These are phyloP conservation scores for Callorhinus ursinus DNA, from an alignment of 2,113 vertebrate species.

Conservation along the genomic window DNA sequence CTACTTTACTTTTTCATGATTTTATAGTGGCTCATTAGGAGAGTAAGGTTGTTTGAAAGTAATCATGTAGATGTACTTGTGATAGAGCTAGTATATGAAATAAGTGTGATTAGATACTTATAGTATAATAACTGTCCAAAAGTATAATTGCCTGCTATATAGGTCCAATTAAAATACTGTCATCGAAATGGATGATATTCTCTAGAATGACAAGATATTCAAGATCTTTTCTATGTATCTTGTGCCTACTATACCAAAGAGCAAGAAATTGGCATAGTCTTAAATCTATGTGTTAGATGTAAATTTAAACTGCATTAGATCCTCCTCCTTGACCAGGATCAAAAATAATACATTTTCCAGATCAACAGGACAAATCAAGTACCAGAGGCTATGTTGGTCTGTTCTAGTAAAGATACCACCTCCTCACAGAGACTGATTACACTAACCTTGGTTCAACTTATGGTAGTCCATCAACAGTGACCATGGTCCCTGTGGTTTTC, in stretches of 20 bases:
- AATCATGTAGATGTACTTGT: slow-evolving; percentile 75
- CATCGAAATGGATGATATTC: neutral
- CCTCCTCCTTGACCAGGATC: neutral
- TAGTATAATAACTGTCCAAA: neutral
- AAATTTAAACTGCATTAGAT: neutral
- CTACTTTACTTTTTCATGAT: slow-evolving; percentile 83
- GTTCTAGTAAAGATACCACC: neutral
- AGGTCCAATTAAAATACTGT: neutral
- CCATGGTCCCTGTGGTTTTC: neutral
- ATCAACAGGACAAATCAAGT: neutral
- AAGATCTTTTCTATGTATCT: neutral
- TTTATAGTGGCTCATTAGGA: slow-evolving; percentile 85
- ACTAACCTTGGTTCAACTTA: neutral
- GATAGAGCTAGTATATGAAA: slow-evolving; percentile 60
- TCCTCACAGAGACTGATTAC: neutral
- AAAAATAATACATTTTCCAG: neutral
- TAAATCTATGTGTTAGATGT: neutral
- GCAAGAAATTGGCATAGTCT: neutral
- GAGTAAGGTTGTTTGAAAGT: slow-evolving; percentile 78
- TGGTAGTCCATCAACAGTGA: neutral
- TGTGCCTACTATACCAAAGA: neutral
- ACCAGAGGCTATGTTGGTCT: neutral
- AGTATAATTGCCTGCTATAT: neutral
- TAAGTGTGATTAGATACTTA: slow-evolving; percentile 35
- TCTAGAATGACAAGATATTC: neutral